phyloP scores from a whole-genome alignment of 2,113 vertebrate species.

The Capreolus pygargus region DNA sequence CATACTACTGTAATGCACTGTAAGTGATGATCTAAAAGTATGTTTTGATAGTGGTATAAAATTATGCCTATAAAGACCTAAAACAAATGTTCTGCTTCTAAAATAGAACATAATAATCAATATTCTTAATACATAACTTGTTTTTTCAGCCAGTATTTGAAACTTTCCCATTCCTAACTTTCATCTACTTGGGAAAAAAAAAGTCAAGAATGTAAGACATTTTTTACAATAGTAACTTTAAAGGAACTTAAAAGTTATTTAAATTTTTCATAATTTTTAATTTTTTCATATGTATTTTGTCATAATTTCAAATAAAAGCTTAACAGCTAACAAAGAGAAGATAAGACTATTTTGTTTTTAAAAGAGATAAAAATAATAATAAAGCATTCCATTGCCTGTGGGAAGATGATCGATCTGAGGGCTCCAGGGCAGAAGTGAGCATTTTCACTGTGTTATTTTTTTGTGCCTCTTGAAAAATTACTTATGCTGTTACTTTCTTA shows the following conservation, averaged over 20 bases:
- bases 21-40: background rate
- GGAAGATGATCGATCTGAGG: background rate
- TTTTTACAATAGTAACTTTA: background rate
- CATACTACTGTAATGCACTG: background rate
- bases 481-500: background rate
- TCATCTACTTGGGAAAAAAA: background rate
- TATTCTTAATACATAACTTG: background rate
- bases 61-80: background rate
- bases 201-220: background rate
- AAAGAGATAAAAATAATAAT: background rate
- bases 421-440: background rate
- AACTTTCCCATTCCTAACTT: background rate
- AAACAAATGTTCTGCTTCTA: background rate
- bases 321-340: background rate
- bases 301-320: background rate
- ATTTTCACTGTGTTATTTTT: background rate
- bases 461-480: background rate
- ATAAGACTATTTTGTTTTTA: background rate
- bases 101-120: background rate
- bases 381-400: background rate
- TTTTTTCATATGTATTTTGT: background rate
- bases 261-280: background rate
- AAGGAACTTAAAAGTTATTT: background rate
- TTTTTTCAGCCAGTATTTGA: background rate
- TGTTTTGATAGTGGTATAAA: background rate